Percentiles rank a stretch among this genome's conserved stretches.
These are phyloP conservation scores for Cephus rjabovi DNA, from an alignment of 2,888 invertebrate species.

Conservation along the genomic window DNA sequence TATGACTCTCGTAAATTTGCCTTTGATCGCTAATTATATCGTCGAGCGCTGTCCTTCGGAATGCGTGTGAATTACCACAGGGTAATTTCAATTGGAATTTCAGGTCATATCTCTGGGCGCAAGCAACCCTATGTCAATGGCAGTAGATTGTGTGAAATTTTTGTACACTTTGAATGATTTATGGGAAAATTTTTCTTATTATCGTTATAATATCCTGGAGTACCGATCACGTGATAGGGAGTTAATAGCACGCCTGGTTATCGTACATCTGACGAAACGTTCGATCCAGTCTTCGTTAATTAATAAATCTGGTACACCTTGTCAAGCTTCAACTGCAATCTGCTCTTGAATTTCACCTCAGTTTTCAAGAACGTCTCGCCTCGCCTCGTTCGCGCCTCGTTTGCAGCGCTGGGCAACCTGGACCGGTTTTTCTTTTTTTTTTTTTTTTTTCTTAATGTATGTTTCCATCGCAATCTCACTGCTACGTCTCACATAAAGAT, in stretches of 20 bases:
- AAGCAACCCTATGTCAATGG: neutral
- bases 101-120: neutral
- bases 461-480: neutral
- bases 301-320: neutral
- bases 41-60: conserved; percentile 41
- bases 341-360: neutral
- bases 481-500: neutral
- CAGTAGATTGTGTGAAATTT: neutral
- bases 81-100: conserved; percentile 42
- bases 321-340: neutral
- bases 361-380: neutral
- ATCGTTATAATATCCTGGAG: neutral
- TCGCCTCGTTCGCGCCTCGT: neutral
- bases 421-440: conserved; percentile 1
- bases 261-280: neutral
- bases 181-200: neutral
- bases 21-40: conserved; percentile 49
- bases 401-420: neutral
- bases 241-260: neutral
- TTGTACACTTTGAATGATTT: neutral
- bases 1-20: conserved; percentile 50
- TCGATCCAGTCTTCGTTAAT: neutral
- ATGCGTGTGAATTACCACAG: conserved; percentile 43
- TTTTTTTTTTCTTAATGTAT: conserved; percentile 8
- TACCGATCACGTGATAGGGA: neutral